A percentile compares a stretch with the other conserved stretches of the same genome.
Conservation (phyloP, 1,140 invertebrate species). For the Bombus picipes region DNA sequence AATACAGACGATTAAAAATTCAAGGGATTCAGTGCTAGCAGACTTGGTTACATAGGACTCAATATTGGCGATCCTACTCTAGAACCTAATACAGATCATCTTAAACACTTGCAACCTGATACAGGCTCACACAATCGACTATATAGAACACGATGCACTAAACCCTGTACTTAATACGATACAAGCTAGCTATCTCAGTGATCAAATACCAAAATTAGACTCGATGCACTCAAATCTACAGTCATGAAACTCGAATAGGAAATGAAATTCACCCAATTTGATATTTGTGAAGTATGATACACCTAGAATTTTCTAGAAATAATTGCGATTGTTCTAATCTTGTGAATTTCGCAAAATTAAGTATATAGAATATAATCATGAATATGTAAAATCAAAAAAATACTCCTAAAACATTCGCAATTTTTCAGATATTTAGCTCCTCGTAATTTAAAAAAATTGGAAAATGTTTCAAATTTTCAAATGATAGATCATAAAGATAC, state of each 20-base stretch:
- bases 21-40: not conserved
- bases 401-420: no score
- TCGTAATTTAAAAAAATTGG: no score
- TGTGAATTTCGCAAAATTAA: no score
- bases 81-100: not conserved
- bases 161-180: conserved; percentile 5
- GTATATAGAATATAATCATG: no score
- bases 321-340: no score
- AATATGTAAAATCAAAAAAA: no score
- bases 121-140: not conserved
- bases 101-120: not conserved
- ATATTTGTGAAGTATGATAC: not conserved
- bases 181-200: not conserved
- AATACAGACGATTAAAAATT: not conserved
- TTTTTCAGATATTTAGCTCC: no score
- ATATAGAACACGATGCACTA: not conserved
- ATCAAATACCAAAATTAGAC: not conserved
- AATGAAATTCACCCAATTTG: not conserved
- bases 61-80: conserved; percentile 1
- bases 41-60: not conserved
- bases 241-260: not conserved
- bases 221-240: no score
- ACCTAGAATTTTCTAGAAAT: no score
- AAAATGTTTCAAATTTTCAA: no score
- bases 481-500: no score